A percentile compares a stretch with the other conserved stretches of the same genome.
Conservation (phyloP, 2,797 vertebrate species). For the Sebastes oblongus region DNA sequence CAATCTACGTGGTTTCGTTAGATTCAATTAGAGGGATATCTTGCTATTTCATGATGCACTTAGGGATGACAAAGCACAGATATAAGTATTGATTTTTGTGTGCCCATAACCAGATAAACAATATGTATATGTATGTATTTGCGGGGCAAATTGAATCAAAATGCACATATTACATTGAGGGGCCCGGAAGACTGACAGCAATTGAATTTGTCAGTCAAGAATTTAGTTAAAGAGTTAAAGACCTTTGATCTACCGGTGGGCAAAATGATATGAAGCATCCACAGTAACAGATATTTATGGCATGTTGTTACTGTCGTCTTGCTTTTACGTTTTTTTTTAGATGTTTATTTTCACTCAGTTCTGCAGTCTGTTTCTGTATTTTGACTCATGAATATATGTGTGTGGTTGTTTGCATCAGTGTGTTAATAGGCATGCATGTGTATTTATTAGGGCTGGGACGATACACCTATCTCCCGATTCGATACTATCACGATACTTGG, state of each 20-base stretch:
- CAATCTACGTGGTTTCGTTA: slow-evolving; percentile 90
- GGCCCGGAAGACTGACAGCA: slow-evolving; percentile 91
- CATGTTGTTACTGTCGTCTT: slow-evolving; percentile 18
- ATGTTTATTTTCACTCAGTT: slow-evolving; percentile 31
- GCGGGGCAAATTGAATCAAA: slow-evolving; percentile 97
- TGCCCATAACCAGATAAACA: slow-evolving; percentile 96
- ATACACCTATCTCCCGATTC: no score
- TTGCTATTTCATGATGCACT: slow-evolving; percentile 98
- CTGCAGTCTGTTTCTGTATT: neutral
- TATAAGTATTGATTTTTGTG: slow-evolving; percentile 97
- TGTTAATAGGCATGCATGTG: neutral
- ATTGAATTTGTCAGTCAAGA: slow-evolving; percentile 99
- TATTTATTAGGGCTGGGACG: neutral
- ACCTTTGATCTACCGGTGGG: slow-evolving; percentile 91
- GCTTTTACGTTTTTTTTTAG: slow-evolving; percentile 5
- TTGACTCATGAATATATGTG: neutral
- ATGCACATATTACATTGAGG: slow-evolving; percentile 95
- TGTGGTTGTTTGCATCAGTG: neutral
- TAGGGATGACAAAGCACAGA: slow-evolving; percentile 96
- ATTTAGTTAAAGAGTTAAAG: slow-evolving; percentile 99
- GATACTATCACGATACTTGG: no score
- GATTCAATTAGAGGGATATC: slow-evolving; percentile 94
- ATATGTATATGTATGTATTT: slow-evolving; percentile 99
- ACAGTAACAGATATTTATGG: slow-evolving; percentile 73
- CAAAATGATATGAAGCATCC: slow-evolving; percentile 85